phyloP scores from a whole-genome alignment of 2,113 vertebrate genomes.

The Geococcyx californianus region DNA sequence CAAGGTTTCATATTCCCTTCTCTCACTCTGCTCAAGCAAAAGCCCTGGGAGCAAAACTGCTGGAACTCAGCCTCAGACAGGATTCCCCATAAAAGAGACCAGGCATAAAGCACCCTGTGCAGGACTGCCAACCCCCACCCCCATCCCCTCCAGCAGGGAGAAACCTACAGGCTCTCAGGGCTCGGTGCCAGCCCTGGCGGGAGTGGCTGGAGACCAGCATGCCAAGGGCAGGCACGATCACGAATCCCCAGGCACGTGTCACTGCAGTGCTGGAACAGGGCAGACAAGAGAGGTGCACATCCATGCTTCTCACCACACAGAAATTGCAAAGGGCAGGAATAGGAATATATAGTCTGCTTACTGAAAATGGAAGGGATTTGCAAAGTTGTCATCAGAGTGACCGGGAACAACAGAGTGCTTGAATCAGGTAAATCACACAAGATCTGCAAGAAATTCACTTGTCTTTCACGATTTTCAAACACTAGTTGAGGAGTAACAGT shows the following conservation, averaged over 20 bases:
- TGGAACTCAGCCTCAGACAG: neutral
- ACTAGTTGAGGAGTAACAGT: neutral
- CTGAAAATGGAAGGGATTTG: neutral
- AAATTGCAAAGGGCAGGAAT: neutral
- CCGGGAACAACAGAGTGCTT: neutral
- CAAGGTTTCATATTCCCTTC: neutral
- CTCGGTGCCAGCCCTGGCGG: neutral
- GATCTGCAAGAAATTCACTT: neutral
- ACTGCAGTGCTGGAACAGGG: neutral
- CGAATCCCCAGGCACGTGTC: fast-evolving
- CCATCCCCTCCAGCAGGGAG: neutral
- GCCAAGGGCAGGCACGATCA: neutral
- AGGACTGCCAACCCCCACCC: neutral
- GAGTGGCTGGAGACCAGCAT: neutral
- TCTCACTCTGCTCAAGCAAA: neutral
- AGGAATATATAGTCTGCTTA: neutral
- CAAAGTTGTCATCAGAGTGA: neutral
- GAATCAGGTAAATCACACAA: neutral
- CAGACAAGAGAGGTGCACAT: neutral
- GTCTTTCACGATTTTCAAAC: neutral
- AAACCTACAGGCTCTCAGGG: neutral
- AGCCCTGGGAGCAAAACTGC: neutral
- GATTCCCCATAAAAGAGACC: neutral
- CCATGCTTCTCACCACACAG: neutral
- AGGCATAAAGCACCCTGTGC: neutral